Percentiles rank a stretch among this genome's conserved stretches.
Evolutionary conservation across 1,140 invertebrate genomes (phyloP).

Genomic region (Coptotermes formosanus): DNA sequence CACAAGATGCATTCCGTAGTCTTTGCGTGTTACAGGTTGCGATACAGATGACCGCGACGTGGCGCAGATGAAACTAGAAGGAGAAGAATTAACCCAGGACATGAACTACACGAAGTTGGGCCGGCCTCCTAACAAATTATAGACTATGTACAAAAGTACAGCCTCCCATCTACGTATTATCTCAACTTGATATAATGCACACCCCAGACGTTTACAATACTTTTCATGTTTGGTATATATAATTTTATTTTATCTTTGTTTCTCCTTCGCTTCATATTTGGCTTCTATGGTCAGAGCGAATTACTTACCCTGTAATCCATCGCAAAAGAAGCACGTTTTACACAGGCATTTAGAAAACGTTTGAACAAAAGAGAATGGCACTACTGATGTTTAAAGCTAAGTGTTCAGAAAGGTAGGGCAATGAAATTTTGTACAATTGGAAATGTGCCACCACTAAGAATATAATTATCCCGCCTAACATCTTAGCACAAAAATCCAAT

Average conservation of each 20-base stretch:
- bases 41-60: too few species aligned
- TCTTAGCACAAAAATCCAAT: too few species aligned
- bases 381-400: too few species aligned
- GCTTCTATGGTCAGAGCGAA: background rate
- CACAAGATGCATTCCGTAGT: too few species aligned
- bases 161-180: background rate
- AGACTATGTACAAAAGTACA: background rate
- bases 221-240: background rate
- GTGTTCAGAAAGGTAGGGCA: too few species aligned
- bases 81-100: background rate
- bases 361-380: background rate
- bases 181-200: background rate
- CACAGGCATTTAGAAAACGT: background rate
- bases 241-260: constrained; percentile 11
- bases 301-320: background rate
- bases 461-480: too few species aligned
- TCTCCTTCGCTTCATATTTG: background rate
- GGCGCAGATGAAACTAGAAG: too few species aligned
- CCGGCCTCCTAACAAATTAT: background rate
- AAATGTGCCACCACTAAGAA: too few species aligned
- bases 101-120: background rate
- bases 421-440: too few species aligned
- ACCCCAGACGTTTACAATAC: background rate
- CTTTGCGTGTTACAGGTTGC: too few species aligned
- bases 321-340: background rate